Percentiles rank a stretch among this genome's conserved stretches.
These are phyloP conservation scores for Brachionus plicatilis DNA, from an alignment of 1,140 invertebrate species.

Conservation along the genomic window DNA sequence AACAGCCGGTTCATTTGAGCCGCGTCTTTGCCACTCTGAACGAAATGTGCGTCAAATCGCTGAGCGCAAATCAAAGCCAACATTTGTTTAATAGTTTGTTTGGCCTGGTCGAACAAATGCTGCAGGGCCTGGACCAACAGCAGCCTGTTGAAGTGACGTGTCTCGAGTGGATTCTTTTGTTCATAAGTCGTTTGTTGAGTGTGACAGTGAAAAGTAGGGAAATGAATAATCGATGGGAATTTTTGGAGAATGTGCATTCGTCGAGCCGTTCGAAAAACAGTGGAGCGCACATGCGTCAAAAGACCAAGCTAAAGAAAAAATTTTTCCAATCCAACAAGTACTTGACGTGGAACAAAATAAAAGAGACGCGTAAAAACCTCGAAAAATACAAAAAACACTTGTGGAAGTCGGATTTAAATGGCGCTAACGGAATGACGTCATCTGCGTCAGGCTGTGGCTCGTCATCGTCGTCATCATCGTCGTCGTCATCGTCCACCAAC, in stretches of 20 bases:
- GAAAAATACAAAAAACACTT: conserved; percentile 21
- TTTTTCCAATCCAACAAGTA: conserved; percentile 20
- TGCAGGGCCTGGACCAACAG: not conserved
- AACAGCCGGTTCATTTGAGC: conserved; percentile 62
- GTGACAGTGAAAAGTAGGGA: not conserved
- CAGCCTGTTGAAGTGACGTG: not conserved
- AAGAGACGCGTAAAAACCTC: conserved; percentile 21
- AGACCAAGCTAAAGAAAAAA: conserved; percentile 21
- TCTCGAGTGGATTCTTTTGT: conserved; percentile 30
- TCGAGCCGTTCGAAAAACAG: not conserved
- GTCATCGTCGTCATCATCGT: no score
- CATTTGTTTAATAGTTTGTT: conserved; percentile 29
- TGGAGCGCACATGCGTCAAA: not conserved
- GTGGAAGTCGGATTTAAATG: not conserved
- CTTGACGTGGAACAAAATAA: conserved; percentile 39
- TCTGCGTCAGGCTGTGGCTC: no score
- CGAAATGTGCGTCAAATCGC: conserved; percentile 30
- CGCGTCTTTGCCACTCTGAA: conserved; percentile 6
- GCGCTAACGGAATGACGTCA: not conserved
- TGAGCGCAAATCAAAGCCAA: not conserved
- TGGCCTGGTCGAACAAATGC: not conserved
- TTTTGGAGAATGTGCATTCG: conserved; percentile 9
- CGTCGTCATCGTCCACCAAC: no score
- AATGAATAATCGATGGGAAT: conserved; percentile 11
- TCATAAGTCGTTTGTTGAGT: not conserved